Evolutionary conservation across 1,140 invertebrate species (phyloP), one percentile per base, ranked within the genome.

Genomic region (Tetramorium alpestre): DNA sequence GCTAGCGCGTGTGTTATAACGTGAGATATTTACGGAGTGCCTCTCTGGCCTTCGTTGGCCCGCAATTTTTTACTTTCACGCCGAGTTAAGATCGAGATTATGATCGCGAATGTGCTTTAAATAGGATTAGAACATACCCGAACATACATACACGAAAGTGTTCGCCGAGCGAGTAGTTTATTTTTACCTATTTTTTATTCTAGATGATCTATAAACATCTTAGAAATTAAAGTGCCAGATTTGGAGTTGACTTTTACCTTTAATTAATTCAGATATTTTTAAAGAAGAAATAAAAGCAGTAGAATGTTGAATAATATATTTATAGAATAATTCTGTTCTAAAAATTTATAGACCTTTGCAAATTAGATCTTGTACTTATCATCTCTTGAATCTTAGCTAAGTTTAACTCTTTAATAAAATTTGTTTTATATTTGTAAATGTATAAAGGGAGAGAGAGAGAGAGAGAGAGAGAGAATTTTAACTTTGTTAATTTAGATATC

Each of bases 61-160:
- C 28, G 76, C 76, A 56, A 80, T 65, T 65, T 65, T 80, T 65
- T 54, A 54, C 76, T 51, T 65, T 80, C 51, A 80, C 76, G 13
- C 47, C 44, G 28, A 22, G 33, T 75, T 75, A 75, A 75, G 51
- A 75, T 22, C 18, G 72, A 54, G 76, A 80, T 80, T 80, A 65
- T 18, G 60, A 65, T 56, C 47, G 47, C 47, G 28, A 65, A 28
- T 60, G 58, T 58, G 28, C 76, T 80, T 80, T 65, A 65, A 80
- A 65, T 65, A 56, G 28, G 60, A 51, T 78, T 67, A 65, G 38
- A 76, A 44, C n/a, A 33, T 33, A 33, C 38, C 11, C 54, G 54
- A 60, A 60, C 44, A 41, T 58, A 60, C 44, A 41, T 58, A 41
- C 28, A 33, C 18, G 41, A 60, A 80, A 67, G 60, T 38, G 44